Evolutionary conservation across 2,797 vertebrate genomes (phyloP).

Genomic region (Linurgus olivaceus): DNA sequence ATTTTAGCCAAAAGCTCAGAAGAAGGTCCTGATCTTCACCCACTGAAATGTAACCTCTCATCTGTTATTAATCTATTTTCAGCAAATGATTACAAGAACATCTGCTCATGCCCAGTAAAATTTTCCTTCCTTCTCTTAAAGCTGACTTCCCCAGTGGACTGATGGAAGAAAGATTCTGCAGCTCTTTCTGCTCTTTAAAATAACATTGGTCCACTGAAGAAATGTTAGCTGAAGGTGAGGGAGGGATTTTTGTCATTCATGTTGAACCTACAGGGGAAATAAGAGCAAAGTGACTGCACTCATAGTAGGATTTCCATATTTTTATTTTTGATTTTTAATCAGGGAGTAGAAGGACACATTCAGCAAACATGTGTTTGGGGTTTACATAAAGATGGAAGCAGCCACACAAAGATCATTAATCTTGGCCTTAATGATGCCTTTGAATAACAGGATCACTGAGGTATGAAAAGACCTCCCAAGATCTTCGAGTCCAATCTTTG

Average conservation of each 20-base stretch:
- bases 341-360: neutral
- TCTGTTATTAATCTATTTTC: slow-evolving; percentile 47
- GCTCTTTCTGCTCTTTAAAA: neutral
- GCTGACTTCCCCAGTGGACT: neutral
- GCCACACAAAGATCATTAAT: neutral
- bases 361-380: neutral
- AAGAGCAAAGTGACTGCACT: neutral
- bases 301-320: neutral
- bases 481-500: rapidly evolving
- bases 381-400: neutral
- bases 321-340: neutral
- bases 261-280: neutral
- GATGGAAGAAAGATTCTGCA: neutral
- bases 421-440: neutral
- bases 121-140: slow-evolving; percentile 39
- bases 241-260: neutral
- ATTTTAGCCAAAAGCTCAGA: slow-evolving; percentile 26
- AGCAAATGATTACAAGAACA: slow-evolving; percentile 37
- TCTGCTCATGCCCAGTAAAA: slow-evolving; percentile 34
- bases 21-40: neutral
- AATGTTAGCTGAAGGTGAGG: neutral
- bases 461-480: neutral
- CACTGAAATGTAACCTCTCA: slow-evolving; percentile 43
- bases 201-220: neutral
- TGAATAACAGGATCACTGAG: neutral